Base-by-base conservation (phyloP, 2,888 invertebrate species). In the Tricholauxania praeusta region DNA sequence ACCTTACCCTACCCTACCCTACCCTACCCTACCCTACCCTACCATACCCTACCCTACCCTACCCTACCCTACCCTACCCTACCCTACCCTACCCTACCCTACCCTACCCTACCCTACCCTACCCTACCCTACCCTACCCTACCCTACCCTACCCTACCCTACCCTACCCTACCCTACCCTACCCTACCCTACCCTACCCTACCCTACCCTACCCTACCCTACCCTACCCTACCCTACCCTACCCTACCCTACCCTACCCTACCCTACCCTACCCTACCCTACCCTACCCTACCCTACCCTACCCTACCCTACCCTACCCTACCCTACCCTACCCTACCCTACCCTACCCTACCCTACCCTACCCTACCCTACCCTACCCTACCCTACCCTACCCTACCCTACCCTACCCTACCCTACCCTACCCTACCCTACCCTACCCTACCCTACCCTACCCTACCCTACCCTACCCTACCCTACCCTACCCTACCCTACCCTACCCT, bases 331-430 rank as follows among this genome's bases (percentile, higher is more conserved):
- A 62, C 63, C 62, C 68, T 62, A 67, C 19, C 52, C 72, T 57
- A 68, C 62, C 49, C 60, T 60, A 60, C 67, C 57, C 60, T 67
- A 68, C 55, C 47, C 67, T 53, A 68, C 55, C 62, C 68, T 72
- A 39, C 47, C 62, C 53, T 68, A 68, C n/a, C 62, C 72, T 72
- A 68, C 62, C 60, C 62, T 72, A 68, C 68, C 62, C 22, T 72
- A 62, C 62, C 19, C 68, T 62, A 52, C 60, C 60, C 67, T 67
- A 47, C 52, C 67, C 52, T 67, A 60, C 51, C 52, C 67, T 72
- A 52, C 48, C 67, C 67, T 60, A 60, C 52, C 32, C 60, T 60
- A 17, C 0, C 57, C 59, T 65, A 52, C 63, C 63, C 55, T 48
- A 32, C 53, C 15, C 55, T 15, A 39, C 6, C 5, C 39, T 64